Base-by-base conservation (phyloP, 2,888 invertebrate genomes). In the Diloba caeruleocephala region DNA sequence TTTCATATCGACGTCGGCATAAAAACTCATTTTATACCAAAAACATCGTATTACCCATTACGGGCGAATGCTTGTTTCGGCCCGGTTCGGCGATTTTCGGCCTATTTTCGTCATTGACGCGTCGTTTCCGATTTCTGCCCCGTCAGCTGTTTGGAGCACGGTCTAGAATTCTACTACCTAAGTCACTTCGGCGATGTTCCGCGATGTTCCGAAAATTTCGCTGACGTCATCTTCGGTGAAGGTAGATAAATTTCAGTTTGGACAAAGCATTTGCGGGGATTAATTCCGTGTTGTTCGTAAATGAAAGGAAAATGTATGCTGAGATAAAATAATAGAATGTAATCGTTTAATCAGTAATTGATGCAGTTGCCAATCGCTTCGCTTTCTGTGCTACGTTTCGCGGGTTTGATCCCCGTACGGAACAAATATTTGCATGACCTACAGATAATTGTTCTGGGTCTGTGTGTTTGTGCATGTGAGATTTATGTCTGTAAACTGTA, bases 21-120 rank as follows among this genome's bases (percentile, higher is more conserved):
- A 53, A 67, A 70, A 64, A 60, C 67, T 51, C 51, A 54, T 67
- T 70, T 50, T 67, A 50, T 49, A 37, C 38, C 65, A 66, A 59
- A 59, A 64, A 67, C 32, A 51, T 51, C 49, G 21, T 54, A 62
- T 59, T 52, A 59, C 45, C 56, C 37, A 46, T 63, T 56, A 58
- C 31, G 49, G n/a, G 10, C 33, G 9, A 62, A 38, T 38, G 28
- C 28, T 48, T 64, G 60, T 67, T 70, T 60, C 64, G 64, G 28
- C 31, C 0, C 32, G 43, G 51, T 46, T 51, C 58, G 63, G 32
- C 26, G 38, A 33, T 17, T 31, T 38, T 63, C 50, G 71, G 53
- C 56, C 10, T 50, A 42, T 41, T 53, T 54, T 39, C 51, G 41
- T 60, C 68, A 60, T 57, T 55, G 64, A 44, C 57, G 45, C 50